A percentile compares a stretch with the other conserved stretches of the same genome.
Conservation (phyloP, 1,140 invertebrate species). For the Dinoponera quadriceps region DNA sequence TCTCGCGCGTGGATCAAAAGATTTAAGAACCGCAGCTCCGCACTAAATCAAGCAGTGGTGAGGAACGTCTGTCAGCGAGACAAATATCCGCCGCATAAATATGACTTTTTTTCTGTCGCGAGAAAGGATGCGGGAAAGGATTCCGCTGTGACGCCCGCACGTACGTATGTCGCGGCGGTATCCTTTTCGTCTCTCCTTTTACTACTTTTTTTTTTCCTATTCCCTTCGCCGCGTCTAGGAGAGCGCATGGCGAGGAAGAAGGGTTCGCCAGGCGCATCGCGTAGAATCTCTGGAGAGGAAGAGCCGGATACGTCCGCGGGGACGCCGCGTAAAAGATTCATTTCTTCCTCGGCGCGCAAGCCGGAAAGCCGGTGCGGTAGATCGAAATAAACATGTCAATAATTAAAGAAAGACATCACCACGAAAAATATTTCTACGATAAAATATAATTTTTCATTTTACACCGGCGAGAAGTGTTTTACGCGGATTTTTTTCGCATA, state of each 20-base stretch:
- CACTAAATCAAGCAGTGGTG: conserved; percentile 24
- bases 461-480: too few relatives aligned
- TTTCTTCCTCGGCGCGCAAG: conserved; percentile 72
- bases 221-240: conserved; percentile 57
- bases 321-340: conserved; percentile 80
- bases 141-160: neutral
- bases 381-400: too few relatives aligned
- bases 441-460: too few relatives aligned
- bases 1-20: conserved; percentile 9
- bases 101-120: conserved; percentile 44
- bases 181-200: conserved; percentile 36
- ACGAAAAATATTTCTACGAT: too few relatives aligned
- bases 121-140: neutral
- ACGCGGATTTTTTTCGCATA: too few relatives aligned
- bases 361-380: too few relatives aligned
- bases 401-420: too few relatives aligned
- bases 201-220: conserved; percentile 27
- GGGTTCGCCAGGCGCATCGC: conserved; percentile 47
- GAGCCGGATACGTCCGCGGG: conserved; percentile 77
- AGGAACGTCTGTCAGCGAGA: conserved; percentile 48
- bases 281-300: conserved; percentile 65
- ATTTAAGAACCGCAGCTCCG: conserved; percentile 11
- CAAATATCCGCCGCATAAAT: conserved; percentile 58
- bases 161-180: neutral
- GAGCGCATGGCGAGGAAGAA: neutral